A percentile compares a stretch with the other conserved stretches of the same genome.
Conservation (phyloP, 2,888 invertebrate genomes). For the Quadroppia sp. region DNA sequence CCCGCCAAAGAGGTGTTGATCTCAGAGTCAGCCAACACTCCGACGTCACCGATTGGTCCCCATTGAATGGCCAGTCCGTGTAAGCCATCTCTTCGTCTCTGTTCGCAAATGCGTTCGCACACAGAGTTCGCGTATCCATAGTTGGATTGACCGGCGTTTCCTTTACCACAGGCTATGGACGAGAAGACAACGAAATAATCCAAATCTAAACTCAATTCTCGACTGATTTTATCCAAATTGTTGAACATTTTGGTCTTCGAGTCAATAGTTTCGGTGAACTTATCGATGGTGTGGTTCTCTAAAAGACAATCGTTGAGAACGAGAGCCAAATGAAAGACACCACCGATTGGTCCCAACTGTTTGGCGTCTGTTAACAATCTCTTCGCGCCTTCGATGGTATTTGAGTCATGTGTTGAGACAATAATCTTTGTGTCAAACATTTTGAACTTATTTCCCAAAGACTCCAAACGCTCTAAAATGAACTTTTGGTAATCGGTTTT, state of each 20-base stretch:
- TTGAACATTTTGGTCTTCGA: constrained; percentile 84
- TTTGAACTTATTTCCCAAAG: constrained; percentile 59
- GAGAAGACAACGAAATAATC: constrained; percentile 96
- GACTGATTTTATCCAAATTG: constrained; percentile 72
- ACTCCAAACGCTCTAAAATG: constrained; percentile 64
- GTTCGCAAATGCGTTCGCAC: constrained; percentile 92
- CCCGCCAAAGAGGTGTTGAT: constrained; percentile 86
- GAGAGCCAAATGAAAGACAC: constrained; percentile 83
- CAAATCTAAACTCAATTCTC: constrained; percentile 67
- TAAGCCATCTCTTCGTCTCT: constrained; percentile 72
- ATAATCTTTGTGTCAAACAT: constrained; percentile 58
- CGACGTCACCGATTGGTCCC: constrained; percentile 98
- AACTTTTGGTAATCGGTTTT: constrained; percentile 87
- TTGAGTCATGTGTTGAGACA: constrained; percentile 68
- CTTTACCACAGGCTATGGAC: constrained; percentile 91
- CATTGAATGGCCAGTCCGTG: constrained; percentile 92
- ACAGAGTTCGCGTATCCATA: constrained; percentile 94
- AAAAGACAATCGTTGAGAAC: constrained; percentile 77
- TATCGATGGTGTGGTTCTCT: constrained; percentile 74
- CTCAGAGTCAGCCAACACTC: constrained; percentile 81
- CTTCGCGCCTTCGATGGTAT: constrained; percentile 65
- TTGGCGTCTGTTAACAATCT: constrained; percentile 63
- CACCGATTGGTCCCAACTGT: constrained; percentile 65
- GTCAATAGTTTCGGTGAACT: constrained; percentile 71
- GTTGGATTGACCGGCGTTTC: constrained; percentile 93